A percentile compares a stretch with the other conserved stretches of the same genome.
Conservation (phyloP, 2,888 invertebrate genomes). For the Drosophila nigricruria region DNA sequence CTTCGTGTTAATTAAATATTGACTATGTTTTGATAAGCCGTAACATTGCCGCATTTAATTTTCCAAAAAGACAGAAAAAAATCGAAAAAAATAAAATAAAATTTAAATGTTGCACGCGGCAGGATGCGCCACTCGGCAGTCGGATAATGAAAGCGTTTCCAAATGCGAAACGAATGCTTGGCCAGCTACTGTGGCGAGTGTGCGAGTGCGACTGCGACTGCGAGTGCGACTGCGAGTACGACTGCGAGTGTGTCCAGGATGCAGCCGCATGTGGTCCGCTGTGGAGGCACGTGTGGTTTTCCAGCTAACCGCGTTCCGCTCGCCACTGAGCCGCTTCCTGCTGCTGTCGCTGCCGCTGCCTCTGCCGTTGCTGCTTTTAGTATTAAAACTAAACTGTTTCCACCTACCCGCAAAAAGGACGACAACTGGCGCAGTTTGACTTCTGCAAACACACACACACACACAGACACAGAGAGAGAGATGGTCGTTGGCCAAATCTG, state of each 20-base stretch:
- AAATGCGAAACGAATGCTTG: slow-evolving; percentile 83
- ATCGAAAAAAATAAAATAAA: slow-evolving; percentile 14
- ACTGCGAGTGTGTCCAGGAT: slow-evolving; percentile 36
- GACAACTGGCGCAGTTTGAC: slow-evolving; percentile 77
- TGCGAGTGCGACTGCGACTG: slow-evolving; percentile 23
- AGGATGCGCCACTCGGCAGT: slow-evolving; percentile 68
- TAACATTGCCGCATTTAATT: slow-evolving; percentile 67
- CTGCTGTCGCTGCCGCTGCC: slow-evolving; percentile 60
- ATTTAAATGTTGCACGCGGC: slow-evolving; percentile 69
- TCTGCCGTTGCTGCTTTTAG: slow-evolving; percentile 38
- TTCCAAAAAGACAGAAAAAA: slow-evolving; percentile 18
- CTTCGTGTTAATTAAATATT: slow-evolving; percentile 81
- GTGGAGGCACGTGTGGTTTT: slow-evolving; percentile 83
- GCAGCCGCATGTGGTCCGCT: slow-evolving; percentile 74
- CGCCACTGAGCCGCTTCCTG: slow-evolving; percentile 26
- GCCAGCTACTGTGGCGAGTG: slow-evolving; percentile 77
- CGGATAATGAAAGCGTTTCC: slow-evolving; percentile 82
- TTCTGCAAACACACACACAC: slow-evolving; percentile 48
- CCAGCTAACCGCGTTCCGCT: slow-evolving; percentile 71
- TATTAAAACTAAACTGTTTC: slow-evolving; percentile 81
- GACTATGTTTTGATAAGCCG: slow-evolving; percentile 80
- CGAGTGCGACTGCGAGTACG: too few species aligned
- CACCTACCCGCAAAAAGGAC: slow-evolving; percentile 80
- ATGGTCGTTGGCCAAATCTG: slow-evolving; percentile 54
- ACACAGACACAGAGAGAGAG: slow-evolving; percentile 23